Base-by-base conservation (phyloP, 2,113 vertebrate species). In the Bubo blakistoni region DNA sequence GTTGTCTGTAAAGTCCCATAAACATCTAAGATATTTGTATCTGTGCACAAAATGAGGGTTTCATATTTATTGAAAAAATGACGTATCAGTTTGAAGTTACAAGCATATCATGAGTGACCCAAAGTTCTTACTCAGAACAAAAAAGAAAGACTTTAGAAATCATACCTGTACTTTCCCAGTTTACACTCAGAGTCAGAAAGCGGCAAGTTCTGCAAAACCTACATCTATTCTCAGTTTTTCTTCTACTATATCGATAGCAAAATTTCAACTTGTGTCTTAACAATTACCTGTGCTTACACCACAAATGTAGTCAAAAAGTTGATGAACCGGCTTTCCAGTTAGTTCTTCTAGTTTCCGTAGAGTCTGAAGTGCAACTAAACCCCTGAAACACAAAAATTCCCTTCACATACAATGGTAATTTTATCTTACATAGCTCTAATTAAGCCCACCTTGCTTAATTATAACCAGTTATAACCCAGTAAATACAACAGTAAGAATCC, bases 291-390 rank as follows among this genome's bases (percentile, higher is more conserved):
- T 99, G 98, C 99, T 99, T 92, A 99, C 99, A 36, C 99, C 99
- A 98, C 99, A 99, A 87, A 99, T 99, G 95, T 99, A 99, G 97
- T 99, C 99, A 97, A 99, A 99, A 63, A 99, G 98, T 89, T 99
- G 98, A 98, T 99, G 98, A 97, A 99, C 97, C 2, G 98, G 99
- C 96, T 99, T 99, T 86, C 99, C 99, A 65, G 99, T 99, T 92
- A 99, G 96, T 80, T 98, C 98, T 96, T 99, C 99, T 94, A 99
- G 97, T 96, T 99, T 99, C 74, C 98, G 98, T 59, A 99, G 97
- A 30, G 99, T 99, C 97, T 99, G 99, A 97, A 99, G 98, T 61
- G 99, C 99, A 94, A 99, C 97, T 95, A 99, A 97, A 95, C 99
- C 99, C 96, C 99, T 99, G 96, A 69, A 98, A 98, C 71, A 95